These are phyloP conservation scores for Magallana nippona DNA, from an alignment of 2,888 invertebrate genomes.

Conservation along the genomic window DNA sequence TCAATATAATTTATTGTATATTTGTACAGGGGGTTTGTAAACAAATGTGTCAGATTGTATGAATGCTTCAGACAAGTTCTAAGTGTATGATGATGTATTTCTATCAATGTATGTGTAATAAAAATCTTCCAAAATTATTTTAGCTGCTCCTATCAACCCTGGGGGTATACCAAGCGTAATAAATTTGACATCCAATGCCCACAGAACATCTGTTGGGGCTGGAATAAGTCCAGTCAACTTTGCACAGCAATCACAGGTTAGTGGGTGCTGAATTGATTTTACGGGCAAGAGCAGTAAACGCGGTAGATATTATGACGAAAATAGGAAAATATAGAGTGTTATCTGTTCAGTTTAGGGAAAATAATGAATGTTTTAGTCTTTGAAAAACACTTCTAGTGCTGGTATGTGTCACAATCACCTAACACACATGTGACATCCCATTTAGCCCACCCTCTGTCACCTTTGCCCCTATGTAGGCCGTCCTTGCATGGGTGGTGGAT, in stretches of 20 bases:
- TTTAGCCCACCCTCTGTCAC: too few species aligned
- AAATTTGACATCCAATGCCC: conserved; percentile 71
- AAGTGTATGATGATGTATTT: not conserved
- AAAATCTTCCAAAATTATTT: not conserved
- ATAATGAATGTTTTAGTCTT: too few species aligned
- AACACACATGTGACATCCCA: too few species aligned
- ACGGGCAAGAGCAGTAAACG: too few species aligned
- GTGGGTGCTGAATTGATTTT: conserved; percentile 36
- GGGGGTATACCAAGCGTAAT: conserved; percentile 79
- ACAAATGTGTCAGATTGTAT: not conserved
- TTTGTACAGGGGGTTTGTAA: too few species aligned
- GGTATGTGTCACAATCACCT: too few species aligned
- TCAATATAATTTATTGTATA: too few species aligned
- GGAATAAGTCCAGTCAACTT: conserved; percentile 87
- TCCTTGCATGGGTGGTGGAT: too few species aligned
- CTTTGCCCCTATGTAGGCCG: too few species aligned
- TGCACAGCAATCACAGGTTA: conserved; percentile 65
- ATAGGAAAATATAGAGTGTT: not conserved
- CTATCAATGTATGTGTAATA: not conserved
- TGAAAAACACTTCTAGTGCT: too few species aligned
- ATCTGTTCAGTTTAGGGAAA: too few species aligned
- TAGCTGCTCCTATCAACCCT: conserved; percentile 77
- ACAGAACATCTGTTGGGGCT: conserved; percentile 83
- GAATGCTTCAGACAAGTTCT: not conserved
- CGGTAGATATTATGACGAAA: not conserved